These are phyloP conservation scores for Melikaiella ostensackeni DNA, from an alignment of 2,888 invertebrate genomes.

Conservation along the genomic window DNA sequence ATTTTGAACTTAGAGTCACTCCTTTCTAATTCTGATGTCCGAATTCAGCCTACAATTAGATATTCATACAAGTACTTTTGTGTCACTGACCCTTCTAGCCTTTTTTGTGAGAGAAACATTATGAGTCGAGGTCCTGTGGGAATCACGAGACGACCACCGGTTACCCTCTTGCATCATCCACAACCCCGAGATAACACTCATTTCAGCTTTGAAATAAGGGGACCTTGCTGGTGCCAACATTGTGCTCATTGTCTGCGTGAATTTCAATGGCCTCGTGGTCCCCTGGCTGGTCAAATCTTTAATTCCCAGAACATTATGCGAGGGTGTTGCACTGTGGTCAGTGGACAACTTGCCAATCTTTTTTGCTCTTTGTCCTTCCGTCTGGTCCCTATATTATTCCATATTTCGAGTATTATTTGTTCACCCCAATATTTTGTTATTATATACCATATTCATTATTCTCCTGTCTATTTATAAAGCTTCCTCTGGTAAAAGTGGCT, in stretches of 20 bases:
- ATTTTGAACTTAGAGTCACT: not conserved
- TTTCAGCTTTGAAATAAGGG: constrained; percentile 54
- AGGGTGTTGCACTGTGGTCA: constrained; percentile 6
- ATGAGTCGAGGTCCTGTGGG: constrained; percentile 59
- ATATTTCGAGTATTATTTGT: too few species aligned
- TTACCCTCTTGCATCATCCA: constrained; percentile 63
- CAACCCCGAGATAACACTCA: constrained; percentile 67
- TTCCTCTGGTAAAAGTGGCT: too few species aligned
- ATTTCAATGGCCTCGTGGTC: constrained; percentile 62
- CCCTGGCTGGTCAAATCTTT: constrained; percentile 64
- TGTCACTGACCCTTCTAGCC: not conserved
- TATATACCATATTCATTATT: too few species aligned
- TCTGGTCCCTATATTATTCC: too few species aligned
- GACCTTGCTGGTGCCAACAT: constrained; percentile 58
- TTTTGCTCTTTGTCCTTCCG: too few species aligned
- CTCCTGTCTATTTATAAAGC: too few species aligned
- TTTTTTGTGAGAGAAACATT: constrained; percentile 62
- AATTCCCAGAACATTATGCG: constrained; percentile 66
- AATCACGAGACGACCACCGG: constrained; percentile 33
- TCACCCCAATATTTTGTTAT: too few species aligned
- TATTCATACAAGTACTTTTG: constrained; percentile 14
- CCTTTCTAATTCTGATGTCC: not conserved
- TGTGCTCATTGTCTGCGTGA: constrained; percentile 64
- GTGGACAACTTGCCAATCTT: not conserved
- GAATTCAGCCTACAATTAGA: constrained; percentile 4